Conservation (phyloP, 2,888 invertebrate genomes). For the Pseudeuparius sepicola region DNA sequence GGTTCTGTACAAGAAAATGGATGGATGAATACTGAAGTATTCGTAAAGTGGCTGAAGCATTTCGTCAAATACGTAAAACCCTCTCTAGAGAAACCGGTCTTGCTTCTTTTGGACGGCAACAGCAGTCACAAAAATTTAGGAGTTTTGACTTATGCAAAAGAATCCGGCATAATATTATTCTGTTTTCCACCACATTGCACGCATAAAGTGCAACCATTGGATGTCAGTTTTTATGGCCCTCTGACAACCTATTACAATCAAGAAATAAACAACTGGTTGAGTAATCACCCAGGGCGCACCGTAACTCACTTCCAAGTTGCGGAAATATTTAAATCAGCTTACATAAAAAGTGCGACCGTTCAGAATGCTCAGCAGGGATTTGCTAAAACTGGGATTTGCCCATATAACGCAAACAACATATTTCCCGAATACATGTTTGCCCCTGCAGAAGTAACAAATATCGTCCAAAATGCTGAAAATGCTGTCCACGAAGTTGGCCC, state of each 20-base stretch:
- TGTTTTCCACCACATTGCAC: constrained; percentile 3
- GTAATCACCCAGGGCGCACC: constrained; percentile 26
- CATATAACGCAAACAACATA: constrained; percentile 1
- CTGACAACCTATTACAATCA: constrained; percentile 28
- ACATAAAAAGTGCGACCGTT: constrained; percentile 6
- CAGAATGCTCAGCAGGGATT: constrained; percentile 7
- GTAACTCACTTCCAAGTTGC: constrained; percentile 28
- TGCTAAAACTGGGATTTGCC: constrained; percentile 1
- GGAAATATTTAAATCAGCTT: constrained; percentile 22
- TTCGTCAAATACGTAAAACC: constrained; percentile 30
- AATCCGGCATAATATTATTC: no score
- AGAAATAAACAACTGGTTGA: constrained; percentile 26
- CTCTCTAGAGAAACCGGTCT: constrained; percentile 4
- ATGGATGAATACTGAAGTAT: constrained; percentile 3
- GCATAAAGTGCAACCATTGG: constrained; percentile 5
- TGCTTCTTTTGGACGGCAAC: constrained; percentile 16
- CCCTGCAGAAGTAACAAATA: constrained; percentile 6
- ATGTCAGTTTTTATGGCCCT: constrained; percentile 23
- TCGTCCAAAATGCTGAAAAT: constrained; percentile 1
- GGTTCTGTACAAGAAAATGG: constrained; percentile 2
- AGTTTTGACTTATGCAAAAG: constrained; percentile 3
- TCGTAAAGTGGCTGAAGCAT: constrained; percentile 31
- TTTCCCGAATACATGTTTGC: constrained; percentile 8
- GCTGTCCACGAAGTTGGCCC: constrained; percentile 1
- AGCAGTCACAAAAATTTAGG: constrained; percentile 3